Evolutionary conservation across 2,113 vertebrate species (phyloP).

Genomic region (Cyanoramphus novaezelandiae): DNA sequence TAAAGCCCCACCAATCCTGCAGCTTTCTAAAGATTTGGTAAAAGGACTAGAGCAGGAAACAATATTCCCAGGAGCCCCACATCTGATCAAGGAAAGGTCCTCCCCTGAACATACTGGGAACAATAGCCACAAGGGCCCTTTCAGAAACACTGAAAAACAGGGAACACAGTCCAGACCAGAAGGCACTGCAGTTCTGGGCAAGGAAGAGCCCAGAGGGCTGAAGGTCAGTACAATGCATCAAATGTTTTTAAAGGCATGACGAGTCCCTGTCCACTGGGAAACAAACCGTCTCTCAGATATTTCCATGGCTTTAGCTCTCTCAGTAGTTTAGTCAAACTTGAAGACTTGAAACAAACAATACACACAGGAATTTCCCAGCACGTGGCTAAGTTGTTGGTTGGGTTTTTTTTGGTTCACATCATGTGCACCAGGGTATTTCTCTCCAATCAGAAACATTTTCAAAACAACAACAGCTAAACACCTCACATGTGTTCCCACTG

Average conservation of each 20-base stretch:
- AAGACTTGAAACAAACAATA: not conserved
- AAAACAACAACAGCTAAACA: slow-evolving; percentile 1
- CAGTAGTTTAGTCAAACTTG: not conserved
- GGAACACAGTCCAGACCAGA: not conserved
- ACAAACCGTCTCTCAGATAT: not conserved
- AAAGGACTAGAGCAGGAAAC: not conserved
- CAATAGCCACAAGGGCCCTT: not conserved
- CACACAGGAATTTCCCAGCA: slow-evolving; percentile 4
- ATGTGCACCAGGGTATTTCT: not conserved
- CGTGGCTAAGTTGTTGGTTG: not conserved
- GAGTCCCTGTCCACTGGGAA: not conserved
- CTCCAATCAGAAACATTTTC: not conserved
- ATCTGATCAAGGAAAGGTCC: not conserved
- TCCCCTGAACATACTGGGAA: not conserved
- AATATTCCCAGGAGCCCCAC: not conserved
- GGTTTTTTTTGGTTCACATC: not conserved
- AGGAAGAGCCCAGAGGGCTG: not conserved
- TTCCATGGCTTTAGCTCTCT: not conserved
- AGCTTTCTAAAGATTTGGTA: not conserved
- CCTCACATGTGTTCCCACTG: slow-evolving; percentile 10
- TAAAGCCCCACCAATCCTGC: not conserved
- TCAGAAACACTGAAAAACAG: not conserved
- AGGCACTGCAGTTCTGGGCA: not conserved
- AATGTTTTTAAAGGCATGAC: not conserved
- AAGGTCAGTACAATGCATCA: not conserved